Conservation (phyloP, 2,797 vertebrate species). For the Cyprinodon diabolis region DNA sequence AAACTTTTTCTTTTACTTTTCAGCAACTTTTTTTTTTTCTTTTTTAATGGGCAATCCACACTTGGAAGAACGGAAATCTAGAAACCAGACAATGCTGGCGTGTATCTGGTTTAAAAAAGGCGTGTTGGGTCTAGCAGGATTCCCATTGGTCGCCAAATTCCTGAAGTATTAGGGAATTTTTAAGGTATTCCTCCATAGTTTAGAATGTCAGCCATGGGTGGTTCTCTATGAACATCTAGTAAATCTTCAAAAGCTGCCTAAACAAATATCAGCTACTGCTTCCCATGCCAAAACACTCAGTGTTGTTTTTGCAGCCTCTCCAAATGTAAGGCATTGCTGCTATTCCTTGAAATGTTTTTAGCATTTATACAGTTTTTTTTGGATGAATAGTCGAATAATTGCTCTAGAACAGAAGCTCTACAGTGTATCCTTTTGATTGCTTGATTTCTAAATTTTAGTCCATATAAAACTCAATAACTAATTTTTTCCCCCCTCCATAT, state of each 20-base stretch:
- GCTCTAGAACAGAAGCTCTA: not conserved
- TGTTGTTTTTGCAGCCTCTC: not conserved
- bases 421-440: not conserved
- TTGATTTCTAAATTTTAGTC: not conserved
- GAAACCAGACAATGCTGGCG: not conserved
- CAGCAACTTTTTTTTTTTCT: not conserved
- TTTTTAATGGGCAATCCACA: not conserved
- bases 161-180: conserved; percentile 18
- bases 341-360: not conserved
- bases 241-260: not conserved
- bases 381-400: not conserved
- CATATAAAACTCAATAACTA: not conserved
- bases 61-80: not conserved
- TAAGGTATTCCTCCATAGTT: conserved; percentile 19
- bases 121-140: conserved; percentile 1
- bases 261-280: not conserved
- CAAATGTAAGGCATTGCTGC: not conserved
- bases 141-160: conserved; percentile 20
- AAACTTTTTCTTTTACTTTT: not conserved
- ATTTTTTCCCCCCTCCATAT: not conserved
- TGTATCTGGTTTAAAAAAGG: not conserved
- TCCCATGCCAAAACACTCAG: not conserved
- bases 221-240: not conserved
- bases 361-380: not conserved
- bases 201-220: not conserved